Conservation (phyloP, 2,113 vertebrate genomes). For the Nerophis lumbriciformis region DNA sequence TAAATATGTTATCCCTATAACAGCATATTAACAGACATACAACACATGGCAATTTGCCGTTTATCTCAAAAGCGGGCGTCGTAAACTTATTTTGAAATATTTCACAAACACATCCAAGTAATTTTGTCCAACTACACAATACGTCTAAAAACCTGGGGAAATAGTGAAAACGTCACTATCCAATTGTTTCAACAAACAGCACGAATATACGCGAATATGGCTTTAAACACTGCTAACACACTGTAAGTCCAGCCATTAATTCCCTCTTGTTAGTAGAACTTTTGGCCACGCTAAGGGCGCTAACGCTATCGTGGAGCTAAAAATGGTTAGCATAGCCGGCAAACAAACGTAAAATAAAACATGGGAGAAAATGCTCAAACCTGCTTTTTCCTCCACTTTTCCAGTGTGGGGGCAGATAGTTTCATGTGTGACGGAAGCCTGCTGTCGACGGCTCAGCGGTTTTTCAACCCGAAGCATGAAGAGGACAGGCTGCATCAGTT, state of each 20-base stretch:
- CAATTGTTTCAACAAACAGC: neutral
- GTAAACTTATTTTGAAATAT: slow-evolving; percentile 48
- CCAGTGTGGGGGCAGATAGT: neutral
- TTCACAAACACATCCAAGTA: neutral
- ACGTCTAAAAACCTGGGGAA: slow-evolving; percentile 6
- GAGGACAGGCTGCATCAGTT: slow-evolving; percentile 41
- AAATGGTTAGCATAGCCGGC: slow-evolving; percentile 48
- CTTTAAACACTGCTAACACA: fast-evolving
- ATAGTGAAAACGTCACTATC: slow-evolving; percentile 8
- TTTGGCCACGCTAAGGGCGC: slow-evolving; percentile 14
- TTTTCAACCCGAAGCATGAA: slow-evolving; percentile 5
- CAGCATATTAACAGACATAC: neutral
- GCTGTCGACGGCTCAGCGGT: slow-evolving; percentile 8
- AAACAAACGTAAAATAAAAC: slow-evolving; percentile 7
- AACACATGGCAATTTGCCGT: neutral
- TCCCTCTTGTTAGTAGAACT: slow-evolving; percentile 6
- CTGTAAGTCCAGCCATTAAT: slow-evolving; percentile 1
- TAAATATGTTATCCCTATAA: too few species aligned
- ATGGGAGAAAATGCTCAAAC: slow-evolving; percentile 31
- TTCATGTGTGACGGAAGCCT: slow-evolving; percentile 11
- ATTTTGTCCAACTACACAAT: slow-evolving; percentile 25
- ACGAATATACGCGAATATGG: neutral
- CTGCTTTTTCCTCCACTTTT: slow-evolving; percentile 18
- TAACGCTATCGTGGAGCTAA: slow-evolving; percentile 51
- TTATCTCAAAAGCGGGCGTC: neutral